Percentiles rank a stretch among this genome's conserved stretches.
phyloP scores from a whole-genome alignment of 2,113 vertebrate species.

The Pimephales promelas region DNA sequence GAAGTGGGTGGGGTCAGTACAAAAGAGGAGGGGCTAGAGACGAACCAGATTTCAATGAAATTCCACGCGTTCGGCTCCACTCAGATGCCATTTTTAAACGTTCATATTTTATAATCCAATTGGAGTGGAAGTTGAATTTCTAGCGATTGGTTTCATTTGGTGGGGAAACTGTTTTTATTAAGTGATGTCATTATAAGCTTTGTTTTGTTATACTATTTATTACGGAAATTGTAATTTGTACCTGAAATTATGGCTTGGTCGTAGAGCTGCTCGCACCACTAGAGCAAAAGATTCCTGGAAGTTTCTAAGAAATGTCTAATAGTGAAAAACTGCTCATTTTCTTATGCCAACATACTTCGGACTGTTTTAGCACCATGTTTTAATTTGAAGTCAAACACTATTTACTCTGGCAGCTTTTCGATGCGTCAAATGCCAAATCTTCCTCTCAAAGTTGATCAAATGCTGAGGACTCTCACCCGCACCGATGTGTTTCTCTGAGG shows the following conservation, averaged over 20 bases:
- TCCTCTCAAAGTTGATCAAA: background rate
- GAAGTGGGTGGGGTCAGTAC: background rate
- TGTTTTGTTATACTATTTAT: constrained; percentile 57
- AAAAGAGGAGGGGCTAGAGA: background rate
- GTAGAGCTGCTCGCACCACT: background rate
- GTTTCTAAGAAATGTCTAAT: background rate
- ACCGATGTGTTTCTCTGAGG: constrained; percentile 34
- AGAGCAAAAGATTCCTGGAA: background rate
- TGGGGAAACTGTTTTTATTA: constrained; percentile 20
- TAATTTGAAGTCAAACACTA: constrained; percentile 47
- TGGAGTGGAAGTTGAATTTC: constrained; percentile 17
- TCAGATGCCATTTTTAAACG: constrained; percentile 12
- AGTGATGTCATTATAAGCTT: constrained; percentile 35
- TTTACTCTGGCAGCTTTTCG: constrained; percentile 52
- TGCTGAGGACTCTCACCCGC: background rate
- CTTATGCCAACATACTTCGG: constrained; percentile 2
- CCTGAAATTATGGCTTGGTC: constrained; percentile 44
- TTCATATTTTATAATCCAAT: constrained; percentile 22
- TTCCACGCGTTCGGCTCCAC: background rate
- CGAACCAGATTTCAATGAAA: background rate
- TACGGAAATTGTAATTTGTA: constrained; percentile 45
- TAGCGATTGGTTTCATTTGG: constrained; percentile 19
- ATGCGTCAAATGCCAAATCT: constrained; percentile 56
- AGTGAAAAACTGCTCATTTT: background rate
- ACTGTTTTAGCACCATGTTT: background rate